Evolutionary conservation across 2,797 vertebrate genomes (phyloP).

Genomic region (Rhynchotus rufescens): DNA sequence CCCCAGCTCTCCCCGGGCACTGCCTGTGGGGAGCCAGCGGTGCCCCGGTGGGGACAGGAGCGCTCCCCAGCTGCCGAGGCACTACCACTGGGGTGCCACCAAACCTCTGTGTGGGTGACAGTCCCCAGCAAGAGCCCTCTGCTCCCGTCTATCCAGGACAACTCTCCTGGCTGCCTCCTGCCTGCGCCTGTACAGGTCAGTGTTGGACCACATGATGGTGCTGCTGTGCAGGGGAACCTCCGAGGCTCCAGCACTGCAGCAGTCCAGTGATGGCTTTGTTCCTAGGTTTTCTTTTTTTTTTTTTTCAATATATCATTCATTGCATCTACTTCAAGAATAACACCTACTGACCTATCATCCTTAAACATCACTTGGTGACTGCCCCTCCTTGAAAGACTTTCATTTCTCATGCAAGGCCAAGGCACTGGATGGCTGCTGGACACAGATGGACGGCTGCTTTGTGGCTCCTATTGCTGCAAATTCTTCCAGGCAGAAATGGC

Average conservation of each 20-base stretch:
- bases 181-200: not conserved
- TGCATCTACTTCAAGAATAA: not conserved
- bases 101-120: not conserved
- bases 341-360: not conserved
- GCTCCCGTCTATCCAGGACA: not conserved
- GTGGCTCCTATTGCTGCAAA: not conserved
- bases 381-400: not conserved
- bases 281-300: not conserved
- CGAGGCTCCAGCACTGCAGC: not conserved
- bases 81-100: not conserved
- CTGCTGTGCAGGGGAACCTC: slow-evolving; percentile 34
- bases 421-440: not conserved
- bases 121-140: not conserved
- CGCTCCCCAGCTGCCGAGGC: too few relatives aligned
- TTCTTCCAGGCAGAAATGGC: not conserved
- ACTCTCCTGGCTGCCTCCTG: not conserved
- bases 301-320: not conserved
- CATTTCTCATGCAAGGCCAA: not conserved
- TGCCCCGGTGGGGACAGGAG: not conserved
- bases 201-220: slow-evolving; percentile 73
- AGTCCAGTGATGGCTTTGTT: not conserved
- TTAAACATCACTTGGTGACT: not conserved
- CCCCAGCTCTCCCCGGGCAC: not conserved
- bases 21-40: not conserved
- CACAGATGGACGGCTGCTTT: not conserved